Percentiles rank a stretch among this genome's conserved stretches.
Evolutionary conservation across 2,888 invertebrate genomes (phyloP).

Genomic region (Macrophya alboannulata): DNA sequence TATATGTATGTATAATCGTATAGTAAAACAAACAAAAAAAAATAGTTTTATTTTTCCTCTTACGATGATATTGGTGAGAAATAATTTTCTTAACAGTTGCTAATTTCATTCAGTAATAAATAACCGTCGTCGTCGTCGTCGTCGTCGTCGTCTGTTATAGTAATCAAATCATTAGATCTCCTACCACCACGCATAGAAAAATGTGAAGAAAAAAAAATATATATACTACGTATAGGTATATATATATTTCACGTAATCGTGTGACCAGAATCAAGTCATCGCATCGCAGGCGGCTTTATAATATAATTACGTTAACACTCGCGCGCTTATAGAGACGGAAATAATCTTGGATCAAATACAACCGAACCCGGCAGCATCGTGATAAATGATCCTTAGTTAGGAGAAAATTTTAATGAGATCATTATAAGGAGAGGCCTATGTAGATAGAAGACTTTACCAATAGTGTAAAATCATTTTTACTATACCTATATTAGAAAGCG

Average conservation of each 20-base stretch:
- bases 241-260: neutral
- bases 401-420: neutral
- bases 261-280: neutral
- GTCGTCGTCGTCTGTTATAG: constrained; percentile 15
- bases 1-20: too few species aligned
- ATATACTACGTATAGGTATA: too few species aligned
- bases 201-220: neutral
- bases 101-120: neutral
- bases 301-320: constrained; percentile 41
- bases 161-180: constrained; percentile 29
- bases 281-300: neutral
- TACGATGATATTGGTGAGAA: neutral
- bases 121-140: neutral
- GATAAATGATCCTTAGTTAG: neutral
- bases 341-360: constrained; percentile 26
- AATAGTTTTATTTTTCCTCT: neutral
- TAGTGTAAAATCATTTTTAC: neutral
- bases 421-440: neutral
- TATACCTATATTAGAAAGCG: too few species aligned
- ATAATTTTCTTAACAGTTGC: neutral
- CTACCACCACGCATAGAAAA: neutral
- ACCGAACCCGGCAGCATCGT: neutral
- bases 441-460: neutral
- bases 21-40: too few species aligned
- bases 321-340: neutral